Base-by-base conservation (phyloP, 2,113 vertebrate genomes). In the Gobiocypris rarus region DNA sequence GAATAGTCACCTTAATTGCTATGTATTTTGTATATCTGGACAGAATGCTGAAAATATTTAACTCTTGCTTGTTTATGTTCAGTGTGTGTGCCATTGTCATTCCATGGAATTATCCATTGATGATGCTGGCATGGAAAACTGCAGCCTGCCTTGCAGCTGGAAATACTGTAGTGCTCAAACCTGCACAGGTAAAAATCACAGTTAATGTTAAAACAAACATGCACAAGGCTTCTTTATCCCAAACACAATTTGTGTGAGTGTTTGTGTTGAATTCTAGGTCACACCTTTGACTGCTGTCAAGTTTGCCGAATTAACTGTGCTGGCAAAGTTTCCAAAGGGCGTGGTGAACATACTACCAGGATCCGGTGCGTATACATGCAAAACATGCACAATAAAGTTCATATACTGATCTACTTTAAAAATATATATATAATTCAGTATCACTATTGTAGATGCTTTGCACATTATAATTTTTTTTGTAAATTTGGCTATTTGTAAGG, bases 71-170 rank as follows among this genome's bases (percentile, higher is more conserved):
- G 77, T 38, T 17, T 82, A 19, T 87, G 75, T 67, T 75, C 86
- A 96, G 96, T n/a, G 95, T 97, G 48, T 97, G 96, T 81, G 96
- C 92, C 11, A 96, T 97, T 0, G 84, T 97, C 79, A 96, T 97
- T 90, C 96, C 96, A 4, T 97, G 96, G 96, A 97, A 97, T 90
- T 97, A 97, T 63, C 96, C 96, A 3, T 89, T 97, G 31, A 97
- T 97, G 96, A 97, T 97, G 96, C 84, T 97, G 80, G 94, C 96
- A 56, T 97, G 96, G 96, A 97, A 97, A 87, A 91, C 95, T 0
- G 96, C 96, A 0, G 96, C 95, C 61, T 97, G 96, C 78, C 92
- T 97, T 82, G 93, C 96, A 19, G 95, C 96, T 0, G 96, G 96
- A 41, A 97, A 97, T 92, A 97, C 96, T 0, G 91, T 96, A 1